Evolutionary conservation across 2,797 vertebrate species (phyloP).

Genomic region (Syndactyla subalaris): DNA sequence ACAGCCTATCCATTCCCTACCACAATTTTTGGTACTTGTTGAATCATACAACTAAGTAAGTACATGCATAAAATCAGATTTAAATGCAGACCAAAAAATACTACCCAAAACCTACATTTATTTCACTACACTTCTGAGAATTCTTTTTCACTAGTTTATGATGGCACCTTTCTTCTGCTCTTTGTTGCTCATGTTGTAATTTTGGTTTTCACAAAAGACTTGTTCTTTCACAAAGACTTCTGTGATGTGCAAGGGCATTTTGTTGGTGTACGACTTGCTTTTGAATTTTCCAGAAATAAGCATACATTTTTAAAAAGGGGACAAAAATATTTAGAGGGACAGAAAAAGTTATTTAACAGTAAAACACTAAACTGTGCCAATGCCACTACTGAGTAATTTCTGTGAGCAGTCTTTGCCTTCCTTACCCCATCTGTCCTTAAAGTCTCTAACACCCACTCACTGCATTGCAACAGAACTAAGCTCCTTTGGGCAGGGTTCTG

Average conservation of each 20-base stretch:
- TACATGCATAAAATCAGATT: neutral
- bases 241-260: neutral
- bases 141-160: neutral
- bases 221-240: neutral
- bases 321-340: neutral
- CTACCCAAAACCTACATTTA: neutral
- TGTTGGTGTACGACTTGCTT: neutral
- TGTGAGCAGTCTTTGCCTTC: neutral
- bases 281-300: neutral
- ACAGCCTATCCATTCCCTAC: neutral
- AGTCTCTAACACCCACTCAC: neutral
- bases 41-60: neutral
- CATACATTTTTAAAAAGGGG: rapidly evolving
- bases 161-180: neutral
- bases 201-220: neutral
- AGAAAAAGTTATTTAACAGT: neutral
- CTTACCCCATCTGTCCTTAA: neutral
- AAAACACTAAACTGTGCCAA: neutral
- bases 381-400: neutral
- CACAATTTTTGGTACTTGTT: neutral
- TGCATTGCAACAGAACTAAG: neutral
- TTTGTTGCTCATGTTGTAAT: neutral
- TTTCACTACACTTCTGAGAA: neutral
- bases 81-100: neutral
- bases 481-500: neutral